Evolutionary conservation across 2,113 vertebrate genomes (phyloP).

Genomic region (Zapornia atra): DNA sequence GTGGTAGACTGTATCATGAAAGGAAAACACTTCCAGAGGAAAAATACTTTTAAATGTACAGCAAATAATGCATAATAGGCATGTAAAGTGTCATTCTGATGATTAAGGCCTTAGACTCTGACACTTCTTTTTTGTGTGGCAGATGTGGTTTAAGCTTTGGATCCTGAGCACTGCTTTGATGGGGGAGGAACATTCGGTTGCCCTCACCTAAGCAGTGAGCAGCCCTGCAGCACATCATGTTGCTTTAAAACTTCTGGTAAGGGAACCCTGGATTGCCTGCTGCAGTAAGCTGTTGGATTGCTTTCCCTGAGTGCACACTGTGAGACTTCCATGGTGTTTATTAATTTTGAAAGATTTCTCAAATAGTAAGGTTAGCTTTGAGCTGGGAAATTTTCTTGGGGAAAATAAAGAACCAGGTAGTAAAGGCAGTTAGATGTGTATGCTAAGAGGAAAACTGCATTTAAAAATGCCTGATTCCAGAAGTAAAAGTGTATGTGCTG

Average conservation of each 20-base stretch:
- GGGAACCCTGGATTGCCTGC: not conserved
- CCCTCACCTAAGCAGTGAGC: not conserved
- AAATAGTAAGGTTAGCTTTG: not conserved
- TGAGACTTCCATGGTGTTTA: accelerated
- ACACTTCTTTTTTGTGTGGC: not conserved
- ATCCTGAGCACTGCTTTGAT: not conserved
- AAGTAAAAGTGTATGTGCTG: not conserved
- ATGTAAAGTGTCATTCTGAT: not conserved
- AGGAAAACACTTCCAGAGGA: not conserved
- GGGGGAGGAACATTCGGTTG: not conserved
- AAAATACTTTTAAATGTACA: not conserved
- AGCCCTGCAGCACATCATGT: not conserved
- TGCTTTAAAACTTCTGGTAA: not conserved
- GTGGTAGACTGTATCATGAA: not conserved
- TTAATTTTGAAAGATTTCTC: not conserved
- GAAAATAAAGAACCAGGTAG: not conserved
- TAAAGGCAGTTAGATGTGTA: not conserved
- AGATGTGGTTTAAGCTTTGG: not conserved
- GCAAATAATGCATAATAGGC: not conserved
- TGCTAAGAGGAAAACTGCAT: not conserved
- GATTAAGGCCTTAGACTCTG: not conserved
- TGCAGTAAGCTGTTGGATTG: not conserved
- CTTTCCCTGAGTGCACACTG: not conserved
- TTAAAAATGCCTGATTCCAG: not conserved
- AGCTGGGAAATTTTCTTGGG: not conserved